These are phyloP conservation scores for Gastrophysa polygoni DNA, from an alignment of 2,888 invertebrate species.

Conservation along the genomic window DNA sequence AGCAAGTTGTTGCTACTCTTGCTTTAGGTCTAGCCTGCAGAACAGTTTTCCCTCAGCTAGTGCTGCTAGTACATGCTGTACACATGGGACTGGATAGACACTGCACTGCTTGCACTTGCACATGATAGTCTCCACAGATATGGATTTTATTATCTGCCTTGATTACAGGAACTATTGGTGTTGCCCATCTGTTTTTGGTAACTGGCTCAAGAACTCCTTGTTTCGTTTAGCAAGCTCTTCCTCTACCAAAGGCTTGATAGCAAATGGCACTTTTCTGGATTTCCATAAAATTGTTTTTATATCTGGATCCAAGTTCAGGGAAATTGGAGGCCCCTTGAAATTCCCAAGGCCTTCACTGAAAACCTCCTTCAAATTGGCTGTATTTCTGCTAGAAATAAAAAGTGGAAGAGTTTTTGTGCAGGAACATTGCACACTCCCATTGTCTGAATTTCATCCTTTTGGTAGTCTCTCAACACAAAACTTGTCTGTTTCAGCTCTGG, in stretches of 20 bases:
- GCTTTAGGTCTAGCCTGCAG: constrained; percentile 50
- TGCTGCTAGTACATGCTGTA: constrained; percentile 13
- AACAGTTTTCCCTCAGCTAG: constrained; percentile 45
- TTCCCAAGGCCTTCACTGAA: constrained; percentile 11
- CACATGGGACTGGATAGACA: background rate
- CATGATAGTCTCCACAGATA: constrained; percentile 34
- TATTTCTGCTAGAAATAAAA: too few relatives aligned
- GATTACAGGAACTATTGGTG: constrained; percentile 41
- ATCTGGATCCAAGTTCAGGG: constrained; percentile 18
- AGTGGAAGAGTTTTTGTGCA: too few relatives aligned
- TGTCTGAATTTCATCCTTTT: constrained; percentile 12
- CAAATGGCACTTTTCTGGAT: constrained; percentile 32
- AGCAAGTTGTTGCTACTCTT: constrained; percentile 49
- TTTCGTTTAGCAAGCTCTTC: constrained; percentile 32
- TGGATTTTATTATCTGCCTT: constrained; percentile 39
- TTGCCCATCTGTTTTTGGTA: constrained; percentile 38
- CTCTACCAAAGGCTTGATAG: constrained; percentile 28
- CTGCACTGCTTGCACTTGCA: background rate
- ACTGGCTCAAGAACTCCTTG: constrained; percentile 37
- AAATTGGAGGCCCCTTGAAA: constrained; percentile 22
- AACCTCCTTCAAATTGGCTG: too few relatives aligned
- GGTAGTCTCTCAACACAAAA: constrained; percentile 18
- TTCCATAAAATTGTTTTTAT: constrained; percentile 13
- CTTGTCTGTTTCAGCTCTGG: constrained; percentile 1
- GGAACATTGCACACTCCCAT: too few relatives aligned